These are phyloP conservation scores for Holothuria scabra DNA, from an alignment of 53 echinoderm and acorn worm species.

Conservation along the genomic window DNA sequence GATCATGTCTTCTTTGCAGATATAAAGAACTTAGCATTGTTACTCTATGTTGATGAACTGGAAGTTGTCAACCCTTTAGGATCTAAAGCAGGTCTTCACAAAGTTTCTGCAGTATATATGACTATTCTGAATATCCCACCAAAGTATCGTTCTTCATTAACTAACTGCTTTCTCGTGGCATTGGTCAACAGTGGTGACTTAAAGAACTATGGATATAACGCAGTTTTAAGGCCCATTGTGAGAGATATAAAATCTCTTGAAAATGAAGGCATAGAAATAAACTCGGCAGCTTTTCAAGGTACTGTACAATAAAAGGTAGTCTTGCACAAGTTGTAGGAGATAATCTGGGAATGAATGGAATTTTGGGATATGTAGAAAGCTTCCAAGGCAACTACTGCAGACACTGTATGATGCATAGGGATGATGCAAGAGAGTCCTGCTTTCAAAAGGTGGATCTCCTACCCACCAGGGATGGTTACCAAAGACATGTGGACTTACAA, in stretches of 20 bases:
- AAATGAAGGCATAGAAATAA: constrained; percentile 33
- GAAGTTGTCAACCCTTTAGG: constrained; percentile 43
- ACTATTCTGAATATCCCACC: constrained; percentile 47
- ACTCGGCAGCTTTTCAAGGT: constrained; percentile 29
- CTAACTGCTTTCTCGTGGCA: constrained; percentile 30
- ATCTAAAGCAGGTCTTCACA: constrained; percentile 54
- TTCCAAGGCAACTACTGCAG: constrained; percentile 45
- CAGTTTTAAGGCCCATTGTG: constrained; percentile 28
- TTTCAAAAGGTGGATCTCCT: neutral
- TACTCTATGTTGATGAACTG: constrained; percentile 24
- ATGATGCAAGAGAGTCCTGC: neutral
- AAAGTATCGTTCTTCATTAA: constrained; percentile 45
- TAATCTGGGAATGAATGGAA: constrained; percentile 52
- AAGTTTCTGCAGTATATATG: constrained; percentile 50
- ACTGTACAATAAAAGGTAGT: constrained; percentile 20
- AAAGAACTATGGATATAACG: constrained; percentile 42
- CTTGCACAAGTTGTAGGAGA: constrained; percentile 54
- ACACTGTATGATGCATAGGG: constrained; percentile 48
- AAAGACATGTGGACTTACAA: constrained; percentile 12
- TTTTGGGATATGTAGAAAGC: constrained; percentile 57
- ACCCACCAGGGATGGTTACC: constrained; percentile 10
- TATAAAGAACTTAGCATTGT: constrained; percentile 20
- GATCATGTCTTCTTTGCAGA: constrained; percentile 32
- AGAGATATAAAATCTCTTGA: constrained; percentile 38
- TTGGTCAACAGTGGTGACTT: constrained; percentile 46